These are phyloP conservation scores for Acomys russatus DNA, from an alignment of 2,797 vertebrate genomes.

Conservation along the genomic window DNA sequence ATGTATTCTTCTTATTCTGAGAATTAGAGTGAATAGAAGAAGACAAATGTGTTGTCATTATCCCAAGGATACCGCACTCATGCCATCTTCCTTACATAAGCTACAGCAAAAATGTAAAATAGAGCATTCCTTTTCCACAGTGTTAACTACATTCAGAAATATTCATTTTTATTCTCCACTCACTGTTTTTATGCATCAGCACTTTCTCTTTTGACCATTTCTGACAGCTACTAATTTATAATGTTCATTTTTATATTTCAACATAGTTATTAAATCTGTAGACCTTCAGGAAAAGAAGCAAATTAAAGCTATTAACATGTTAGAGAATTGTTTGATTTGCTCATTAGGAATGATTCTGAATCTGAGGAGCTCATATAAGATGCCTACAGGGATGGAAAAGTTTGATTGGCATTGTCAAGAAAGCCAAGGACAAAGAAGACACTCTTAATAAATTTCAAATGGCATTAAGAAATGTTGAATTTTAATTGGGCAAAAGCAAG, in stretches of 20 bases:
- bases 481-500: conserved; percentile 52
- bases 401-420: conserved; percentile 86
- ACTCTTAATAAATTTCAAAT: conserved; percentile 82
- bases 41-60: not conserved
- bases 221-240: conserved; percentile 86
- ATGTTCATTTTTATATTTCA: conserved; percentile 87
- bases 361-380: conserved; percentile 83
- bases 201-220: conserved; percentile 82
- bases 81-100: not conserved
- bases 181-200: conserved; percentile 77
- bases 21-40: not conserved
- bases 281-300: conserved; percentile 88
- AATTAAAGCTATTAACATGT: conserved; percentile 89
- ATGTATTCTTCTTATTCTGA: not conserved
- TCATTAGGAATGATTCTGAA: conserved; percentile 88
- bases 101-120: not conserved
- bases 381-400: conserved; percentile 84
- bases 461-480: conserved; percentile 59
- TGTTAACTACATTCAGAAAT: conserved; percentile 55
- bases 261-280: conserved; percentile 87
- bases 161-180: conserved; percentile 75
- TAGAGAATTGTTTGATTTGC: conserved; percentile 88
- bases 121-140: not conserved
- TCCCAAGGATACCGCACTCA: not conserved
- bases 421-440: conserved; percentile 82